Evolutionary conservation across 2,113 vertebrate species (phyloP).

Genomic region (Neodontobutis hainanensis): DNA sequence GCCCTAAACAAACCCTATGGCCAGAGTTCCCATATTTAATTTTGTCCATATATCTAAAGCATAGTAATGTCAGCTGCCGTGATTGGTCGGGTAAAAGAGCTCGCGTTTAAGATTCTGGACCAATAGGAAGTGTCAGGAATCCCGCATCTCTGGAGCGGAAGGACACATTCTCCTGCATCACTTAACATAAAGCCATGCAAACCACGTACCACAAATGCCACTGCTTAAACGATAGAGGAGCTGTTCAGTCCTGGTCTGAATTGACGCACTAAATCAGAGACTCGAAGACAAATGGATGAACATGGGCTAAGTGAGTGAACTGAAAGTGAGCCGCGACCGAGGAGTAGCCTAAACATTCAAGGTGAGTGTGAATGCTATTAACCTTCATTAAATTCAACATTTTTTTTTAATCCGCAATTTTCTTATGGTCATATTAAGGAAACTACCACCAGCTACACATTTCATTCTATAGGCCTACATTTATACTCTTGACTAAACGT

Average conservation of each 20-base stretch:
- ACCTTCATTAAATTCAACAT: not conserved
- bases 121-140: slow-evolving; percentile 45
- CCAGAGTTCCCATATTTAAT: too few relatives aligned
- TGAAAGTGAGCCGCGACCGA: not conserved
- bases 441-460: too few relatives aligned
- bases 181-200: not conserved
- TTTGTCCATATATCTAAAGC: too few relatives aligned
- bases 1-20: too few relatives aligned
- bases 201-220: not conserved
- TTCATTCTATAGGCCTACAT: too few relatives aligned
- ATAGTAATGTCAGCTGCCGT: not conserved
- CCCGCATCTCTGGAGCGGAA: slow-evolving; percentile 36
- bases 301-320: too few relatives aligned
- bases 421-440: too few relatives aligned
- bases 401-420: too few relatives aligned
- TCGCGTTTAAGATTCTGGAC: slow-evolving; percentile 12
- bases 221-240: not conserved
- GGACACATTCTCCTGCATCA: slow-evolving; percentile 3
- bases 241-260: not conserved
- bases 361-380: not conserved
- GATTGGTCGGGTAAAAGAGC: slow-evolving; percentile 16
- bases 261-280: not conserved
- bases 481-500: too few relatives aligned
- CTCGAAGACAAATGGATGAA: not conserved
- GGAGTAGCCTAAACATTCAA: not conserved